phyloP scores from a whole-genome alignment of 2,113 vertebrate genomes.

The Callaeas wilsoni region DNA sequence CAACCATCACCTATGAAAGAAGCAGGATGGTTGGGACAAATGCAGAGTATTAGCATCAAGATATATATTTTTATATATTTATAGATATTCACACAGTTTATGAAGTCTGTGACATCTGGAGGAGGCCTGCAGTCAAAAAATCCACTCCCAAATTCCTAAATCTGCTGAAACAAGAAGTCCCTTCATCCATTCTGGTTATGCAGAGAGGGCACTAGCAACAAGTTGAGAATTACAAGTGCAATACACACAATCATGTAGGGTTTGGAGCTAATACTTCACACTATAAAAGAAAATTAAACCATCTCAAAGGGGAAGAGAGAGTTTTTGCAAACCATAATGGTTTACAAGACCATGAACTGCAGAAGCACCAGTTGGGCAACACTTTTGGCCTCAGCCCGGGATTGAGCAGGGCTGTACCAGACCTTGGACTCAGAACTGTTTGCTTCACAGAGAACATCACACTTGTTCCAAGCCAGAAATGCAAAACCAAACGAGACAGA shows the following conservation, averaged over 20 bases:
- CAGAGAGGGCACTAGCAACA: background rate
- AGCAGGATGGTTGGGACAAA: background rate
- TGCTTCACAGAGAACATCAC: background rate
- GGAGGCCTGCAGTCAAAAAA: background rate
- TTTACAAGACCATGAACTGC: background rate
- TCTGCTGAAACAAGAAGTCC: background rate
- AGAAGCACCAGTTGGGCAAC: background rate
- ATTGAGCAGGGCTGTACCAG: accelerated
- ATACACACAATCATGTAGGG: accelerated
- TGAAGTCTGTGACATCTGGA: background rate
- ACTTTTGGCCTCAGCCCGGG: background rate
- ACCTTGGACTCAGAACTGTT: conserved; percentile 16
- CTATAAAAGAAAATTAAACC: background rate
- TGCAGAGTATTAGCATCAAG: background rate
- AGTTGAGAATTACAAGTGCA: background rate
- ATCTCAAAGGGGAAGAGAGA: background rate
- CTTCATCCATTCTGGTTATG: background rate
- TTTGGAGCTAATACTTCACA: background rate
- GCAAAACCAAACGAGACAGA: background rate
- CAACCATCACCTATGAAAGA: background rate
- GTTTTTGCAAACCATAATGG: background rate
- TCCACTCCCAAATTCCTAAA: background rate
- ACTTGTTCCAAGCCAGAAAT: background rate
- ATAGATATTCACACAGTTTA: accelerated
- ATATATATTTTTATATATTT: background rate